A percentile compares a stretch with the other conserved stretches of the same genome.
Conservation (phyloP, 2,113 vertebrate genomes). For the Mormoops blainvillei region DNA sequence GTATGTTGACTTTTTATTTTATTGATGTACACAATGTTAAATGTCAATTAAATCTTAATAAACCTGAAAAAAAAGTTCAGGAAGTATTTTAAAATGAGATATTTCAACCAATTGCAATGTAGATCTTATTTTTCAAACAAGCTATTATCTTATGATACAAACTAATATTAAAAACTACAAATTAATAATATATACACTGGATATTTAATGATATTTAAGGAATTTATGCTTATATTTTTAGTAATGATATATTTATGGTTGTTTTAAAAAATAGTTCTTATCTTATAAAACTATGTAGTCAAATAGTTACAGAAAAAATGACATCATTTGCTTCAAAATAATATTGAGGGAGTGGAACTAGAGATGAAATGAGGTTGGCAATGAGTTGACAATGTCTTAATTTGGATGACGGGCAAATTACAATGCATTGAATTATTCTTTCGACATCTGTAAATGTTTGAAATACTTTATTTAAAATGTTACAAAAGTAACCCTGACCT, state of each 20-base stretch:
- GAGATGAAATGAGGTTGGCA: neutral
- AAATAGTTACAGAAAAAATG: neutral
- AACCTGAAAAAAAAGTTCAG: neutral
- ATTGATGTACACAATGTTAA: too few species aligned
- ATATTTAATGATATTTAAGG: neutral
- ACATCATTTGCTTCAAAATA: neutral
- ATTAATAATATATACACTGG: neutral
- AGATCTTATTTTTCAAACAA: neutral
- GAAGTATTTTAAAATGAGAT: neutral
- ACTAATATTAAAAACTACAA: neutral
- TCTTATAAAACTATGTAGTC: neutral
- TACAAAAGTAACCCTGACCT: neutral
- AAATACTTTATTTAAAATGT: neutral
- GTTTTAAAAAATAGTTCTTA: neutral
- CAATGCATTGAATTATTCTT: neutral
- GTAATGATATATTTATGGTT: neutral
- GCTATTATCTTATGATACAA: too few species aligned
- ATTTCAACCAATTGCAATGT: neutral
- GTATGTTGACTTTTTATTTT: too few species aligned
- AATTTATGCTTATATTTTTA: neutral
- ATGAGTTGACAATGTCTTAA: neutral
- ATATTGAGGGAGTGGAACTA: neutral
- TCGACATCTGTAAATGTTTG: neutral
- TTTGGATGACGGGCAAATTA: neutral
- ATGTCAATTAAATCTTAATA: too few species aligned